Evolutionary conservation across 1,140 invertebrate species (phyloP), one percentile per base, ranked within the genome.

Genomic region (Lutraria rhynchaena): DNA sequence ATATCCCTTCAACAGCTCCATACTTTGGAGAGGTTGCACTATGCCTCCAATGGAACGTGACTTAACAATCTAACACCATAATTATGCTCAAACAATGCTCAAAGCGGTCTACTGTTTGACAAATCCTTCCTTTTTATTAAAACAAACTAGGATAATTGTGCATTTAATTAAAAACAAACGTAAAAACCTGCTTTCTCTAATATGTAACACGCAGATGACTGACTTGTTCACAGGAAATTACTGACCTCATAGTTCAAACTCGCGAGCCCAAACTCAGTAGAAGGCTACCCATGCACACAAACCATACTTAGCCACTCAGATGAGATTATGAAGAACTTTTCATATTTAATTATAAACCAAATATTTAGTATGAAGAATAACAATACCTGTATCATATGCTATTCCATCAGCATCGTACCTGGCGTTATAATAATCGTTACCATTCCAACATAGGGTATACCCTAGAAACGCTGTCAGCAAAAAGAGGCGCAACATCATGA

Each of bases 331-430:
- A 17, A 35, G n/a, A 33, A 15, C 29, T 33, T 29, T n/a, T 4
- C 7, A 58, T 29, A 58, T 29, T 29, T 17, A 29, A 29, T 58
- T 9, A 27, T 58, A 37, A 5, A 9, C 22, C 24, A 9, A 61
- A 61, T 31, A 61, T 19, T 17, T 9, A 27, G 22, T 13, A 57
- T 13, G 17, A 13, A 57, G 17, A 9, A 9, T 57, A 7, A 7
- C 33, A 1, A 35, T 46, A 69, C 65, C 65, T 31, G 41, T 27
- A 29, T 5, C 44, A 29, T 69, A 69, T 9, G 35, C 44, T 31
- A 69, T 69, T 19, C 65, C 65, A 29, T 69, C 65, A 7, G 5
- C 44, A 22, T 24, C n/a, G 31, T 69, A 69, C 22, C 65, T 49
- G 24, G 49, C 27, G 31, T 51, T 69, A 24, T 69, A 69, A 27